Conservation (phyloP, 2,888 invertebrate species). For the Pseudococcus longispinus region DNA sequence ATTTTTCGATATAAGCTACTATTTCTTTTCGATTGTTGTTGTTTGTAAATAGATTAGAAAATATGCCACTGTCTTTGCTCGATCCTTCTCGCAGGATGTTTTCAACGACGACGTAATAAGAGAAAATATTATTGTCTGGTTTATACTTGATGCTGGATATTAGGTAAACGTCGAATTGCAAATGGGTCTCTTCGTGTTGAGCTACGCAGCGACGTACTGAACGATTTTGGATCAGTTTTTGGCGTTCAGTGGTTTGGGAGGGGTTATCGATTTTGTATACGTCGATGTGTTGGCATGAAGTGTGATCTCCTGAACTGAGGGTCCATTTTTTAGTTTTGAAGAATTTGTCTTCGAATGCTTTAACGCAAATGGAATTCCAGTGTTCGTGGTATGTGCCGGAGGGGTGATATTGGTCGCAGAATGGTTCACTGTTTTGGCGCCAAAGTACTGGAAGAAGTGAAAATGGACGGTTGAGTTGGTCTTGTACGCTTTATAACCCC, state of each 20-base stretch:
- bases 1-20: background rate
- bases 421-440: background rate
- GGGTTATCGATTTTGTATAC: background rate
- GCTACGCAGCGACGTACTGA: background rate
- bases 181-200: background rate
- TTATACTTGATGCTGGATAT: background rate
- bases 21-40: background rate
- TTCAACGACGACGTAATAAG: background rate
- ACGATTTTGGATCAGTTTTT: background rate
- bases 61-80: background rate
- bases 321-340: background rate
- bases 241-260: background rate
- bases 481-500: no score
- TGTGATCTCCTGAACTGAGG: background rate
- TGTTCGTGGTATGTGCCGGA: background rate
- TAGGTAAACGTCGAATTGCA: background rate
- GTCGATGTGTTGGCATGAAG: background rate
- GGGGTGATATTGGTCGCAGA: background rate
- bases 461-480: no score
- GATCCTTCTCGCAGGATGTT: background rate
- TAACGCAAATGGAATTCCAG: background rate
- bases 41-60: background rate
- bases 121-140: background rate
- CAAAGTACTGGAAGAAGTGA: background rate
- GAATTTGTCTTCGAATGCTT: background rate